These are phyloP conservation scores for Laterallus jamaicensis DNA, from an alignment of 2,113 vertebrate species.

Conservation along the genomic window DNA sequence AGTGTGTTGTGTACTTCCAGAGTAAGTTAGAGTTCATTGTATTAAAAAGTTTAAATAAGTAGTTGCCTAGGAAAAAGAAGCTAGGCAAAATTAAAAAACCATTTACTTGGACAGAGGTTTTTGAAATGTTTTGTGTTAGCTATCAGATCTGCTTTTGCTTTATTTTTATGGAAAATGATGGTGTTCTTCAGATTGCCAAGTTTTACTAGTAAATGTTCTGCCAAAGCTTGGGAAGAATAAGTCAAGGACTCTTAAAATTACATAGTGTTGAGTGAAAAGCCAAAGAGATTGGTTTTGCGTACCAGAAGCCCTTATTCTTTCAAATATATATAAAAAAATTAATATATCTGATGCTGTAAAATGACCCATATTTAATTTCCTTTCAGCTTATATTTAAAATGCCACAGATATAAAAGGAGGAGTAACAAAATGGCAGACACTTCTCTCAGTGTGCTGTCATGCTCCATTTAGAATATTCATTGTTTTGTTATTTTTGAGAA, in stretches of 20 bases:
- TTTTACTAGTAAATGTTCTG: constrained; percentile 82
- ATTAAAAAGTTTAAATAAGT: constrained; percentile 19
- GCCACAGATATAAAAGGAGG: neutral
- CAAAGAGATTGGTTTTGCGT: constrained; percentile 73
- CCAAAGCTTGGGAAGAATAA: constrained; percentile 79
- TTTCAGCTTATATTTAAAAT: constrained; percentile 50
- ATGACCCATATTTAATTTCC: constrained; percentile 17
- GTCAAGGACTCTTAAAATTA: constrained; percentile 82
- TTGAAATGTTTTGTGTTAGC: constrained; percentile 44
- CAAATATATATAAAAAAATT: neutral
- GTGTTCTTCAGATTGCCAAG: constrained; percentile 73
- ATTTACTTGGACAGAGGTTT: constrained; percentile 18
- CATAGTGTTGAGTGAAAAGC: constrained; percentile 85
- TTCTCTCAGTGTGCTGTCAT: neutral
- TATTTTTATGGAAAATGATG: constrained; percentile 68
- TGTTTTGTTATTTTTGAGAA: neutral
- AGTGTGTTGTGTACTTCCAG: constrained; percentile 67
- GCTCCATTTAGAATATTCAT: neutral
- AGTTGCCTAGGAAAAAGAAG: constrained; percentile 31
- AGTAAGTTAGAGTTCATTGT: constrained; percentile 48
- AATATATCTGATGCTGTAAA: constrained; percentile 59
- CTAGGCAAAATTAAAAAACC: constrained; percentile 51
- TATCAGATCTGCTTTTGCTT: constrained; percentile 69
- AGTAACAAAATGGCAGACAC: neutral
- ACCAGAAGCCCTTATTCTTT: constrained; percentile 67